A percentile compares a stretch with the other conserved stretches of the same genome.
Conservation (phyloP, 2,113 vertebrate species). For the Odontesthes bonariensis region DNA sequence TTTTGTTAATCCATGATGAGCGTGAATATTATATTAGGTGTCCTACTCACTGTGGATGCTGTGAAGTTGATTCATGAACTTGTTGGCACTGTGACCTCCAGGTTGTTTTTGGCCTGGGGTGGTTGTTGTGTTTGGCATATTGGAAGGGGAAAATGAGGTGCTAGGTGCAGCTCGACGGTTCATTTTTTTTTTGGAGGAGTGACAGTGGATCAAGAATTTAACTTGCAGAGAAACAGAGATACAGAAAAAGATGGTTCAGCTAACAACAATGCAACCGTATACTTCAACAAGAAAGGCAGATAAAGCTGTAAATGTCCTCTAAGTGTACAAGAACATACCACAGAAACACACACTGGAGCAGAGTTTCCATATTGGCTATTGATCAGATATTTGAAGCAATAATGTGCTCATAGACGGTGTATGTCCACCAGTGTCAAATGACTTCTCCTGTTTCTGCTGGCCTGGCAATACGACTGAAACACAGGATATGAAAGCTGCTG, state of each 20-base stretch:
- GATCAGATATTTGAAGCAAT: constrained; percentile 55
- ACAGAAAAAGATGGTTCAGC: not conserved
- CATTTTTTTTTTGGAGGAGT: constrained; percentile 58
- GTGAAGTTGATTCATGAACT: constrained; percentile 74
- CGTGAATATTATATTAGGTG: not conserved
- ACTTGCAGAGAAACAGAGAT: constrained; percentile 15
- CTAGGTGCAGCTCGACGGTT: constrained; percentile 29
- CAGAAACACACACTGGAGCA: constrained; percentile 4
- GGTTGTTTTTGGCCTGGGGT: constrained; percentile 29
- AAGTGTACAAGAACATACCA: constrained; percentile 7
- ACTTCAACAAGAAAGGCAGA: constrained; percentile 7
- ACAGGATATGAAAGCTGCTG: constrained; percentile 71
- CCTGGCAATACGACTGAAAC: constrained; percentile 65
- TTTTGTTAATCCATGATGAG: not conserved
- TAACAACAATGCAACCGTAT: not conserved
- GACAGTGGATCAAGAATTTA: constrained; percentile 13
- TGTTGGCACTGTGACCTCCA: constrained; percentile 53
- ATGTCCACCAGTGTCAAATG: constrained; percentile 58
- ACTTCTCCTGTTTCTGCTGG: constrained; percentile 78
- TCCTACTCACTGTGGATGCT: constrained; percentile 72
- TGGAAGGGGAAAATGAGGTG: constrained; percentile 7
- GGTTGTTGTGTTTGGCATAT: constrained; percentile 43
- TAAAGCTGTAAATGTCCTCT: constrained; percentile 3
- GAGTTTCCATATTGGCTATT: constrained; percentile 37
- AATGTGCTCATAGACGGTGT: constrained; percentile 47